Percentiles rank a stretch among this genome's conserved stretches.
Conservation (phyloP, 2,888 invertebrate genomes). For the Crioceris asparagi region DNA sequence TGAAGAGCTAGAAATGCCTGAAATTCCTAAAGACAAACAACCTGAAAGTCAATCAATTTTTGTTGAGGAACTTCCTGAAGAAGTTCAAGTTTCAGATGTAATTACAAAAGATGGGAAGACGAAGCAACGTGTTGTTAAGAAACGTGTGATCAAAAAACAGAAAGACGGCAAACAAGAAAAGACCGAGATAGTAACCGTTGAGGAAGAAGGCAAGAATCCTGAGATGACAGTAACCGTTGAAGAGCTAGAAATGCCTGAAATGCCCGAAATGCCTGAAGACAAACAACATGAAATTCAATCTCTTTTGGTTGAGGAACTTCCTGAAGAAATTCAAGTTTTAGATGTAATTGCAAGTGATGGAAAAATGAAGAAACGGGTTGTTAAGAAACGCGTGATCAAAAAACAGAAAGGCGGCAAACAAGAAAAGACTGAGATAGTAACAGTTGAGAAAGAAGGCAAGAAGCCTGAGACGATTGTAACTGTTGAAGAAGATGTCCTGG, state of each 20-base stretch:
- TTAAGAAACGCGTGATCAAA: slow-evolving; percentile 25
- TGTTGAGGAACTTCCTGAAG: slow-evolving; percentile 16
- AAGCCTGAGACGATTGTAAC: slow-evolving; percentile 33
- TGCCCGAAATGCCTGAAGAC: slow-evolving; percentile 17
- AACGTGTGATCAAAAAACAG: slow-evolving; percentile 36
- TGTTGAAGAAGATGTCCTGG: slow-evolving; percentile 20
- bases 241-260: slow-evolving; percentile 18
- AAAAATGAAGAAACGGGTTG: slow-evolving; percentile 25
- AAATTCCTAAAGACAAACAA: slow-evolving; percentile 14
- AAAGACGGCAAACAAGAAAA: slow-evolving; percentile 26
- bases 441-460: slow-evolving; percentile 33
- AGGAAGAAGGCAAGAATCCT: slow-evolving; percentile 31
- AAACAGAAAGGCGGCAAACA: slow-evolving; percentile 32
- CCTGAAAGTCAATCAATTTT: slow-evolving; percentile 23
- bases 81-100: slow-evolving; percentile 19
- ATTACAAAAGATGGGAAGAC: slow-evolving; percentile 23
- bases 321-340: slow-evolving; percentile 16
- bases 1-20: slow-evolving; percentile 16
- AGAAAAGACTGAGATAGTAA: slow-evolving; percentile 27
- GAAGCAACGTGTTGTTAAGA: slow-evolving; percentile 30
- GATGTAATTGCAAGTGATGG: slow-evolving; percentile 29
- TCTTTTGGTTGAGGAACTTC: slow-evolving; percentile 19
- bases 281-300: slow-evolving; percentile 20
- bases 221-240: slow-evolving; percentile 22
- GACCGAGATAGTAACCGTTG: slow-evolving; percentile 30